Base-by-base conservation (phyloP, 2,113 vertebrate genomes). In the Coptodon rendalli region DNA sequence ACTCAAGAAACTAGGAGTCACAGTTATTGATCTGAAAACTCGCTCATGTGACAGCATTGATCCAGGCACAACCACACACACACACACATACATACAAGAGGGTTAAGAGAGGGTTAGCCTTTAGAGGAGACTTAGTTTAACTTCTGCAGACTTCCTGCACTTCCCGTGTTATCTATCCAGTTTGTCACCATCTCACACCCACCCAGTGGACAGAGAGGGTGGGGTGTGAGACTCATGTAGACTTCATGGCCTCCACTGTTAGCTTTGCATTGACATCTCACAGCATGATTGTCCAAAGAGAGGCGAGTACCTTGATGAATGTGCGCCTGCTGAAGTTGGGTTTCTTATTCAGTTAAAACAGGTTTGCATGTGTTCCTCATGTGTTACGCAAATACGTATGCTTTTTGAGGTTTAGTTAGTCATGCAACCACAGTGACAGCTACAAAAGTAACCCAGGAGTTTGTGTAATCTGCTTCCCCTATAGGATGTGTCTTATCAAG, bases 181-280 rank as follows among this genome's bases (percentile, higher is more conserved):
- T 52, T 40, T 92, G 92, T 93, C 91, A 94, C 90, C 83, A 73
- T 87, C 84, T 12, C 40, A 22, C 89, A 87, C 88, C 86, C 89
- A 89, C 90, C 79, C 80, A 94, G 93, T 94, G 89, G 93, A 95
- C 86, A 93, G 92, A 92, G 89, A 92, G 94, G 95, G 94, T 85
- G 93, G 90, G 94, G 94, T 93, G 24, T 38, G 66, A 53, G 54
- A 86, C 82, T 38, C 82, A 16, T 73, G 89, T 87, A 92, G 93
- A 93, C 90, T 91, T 81, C 52, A 40, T 27, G 81, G 92, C 87
- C 50, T 92, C 87, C 87, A 76, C 81, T 95, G 84, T 96, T 95
- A 95, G 91, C 63, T 95, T 92, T 94, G 83, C 86, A 86, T 52
- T 90, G 89, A 94, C 89, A 90, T 85, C 88, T 94, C 87, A 83